phyloP scores from a whole-genome alignment of 2,797 vertebrate species.

The Limosa lapponica region DNA sequence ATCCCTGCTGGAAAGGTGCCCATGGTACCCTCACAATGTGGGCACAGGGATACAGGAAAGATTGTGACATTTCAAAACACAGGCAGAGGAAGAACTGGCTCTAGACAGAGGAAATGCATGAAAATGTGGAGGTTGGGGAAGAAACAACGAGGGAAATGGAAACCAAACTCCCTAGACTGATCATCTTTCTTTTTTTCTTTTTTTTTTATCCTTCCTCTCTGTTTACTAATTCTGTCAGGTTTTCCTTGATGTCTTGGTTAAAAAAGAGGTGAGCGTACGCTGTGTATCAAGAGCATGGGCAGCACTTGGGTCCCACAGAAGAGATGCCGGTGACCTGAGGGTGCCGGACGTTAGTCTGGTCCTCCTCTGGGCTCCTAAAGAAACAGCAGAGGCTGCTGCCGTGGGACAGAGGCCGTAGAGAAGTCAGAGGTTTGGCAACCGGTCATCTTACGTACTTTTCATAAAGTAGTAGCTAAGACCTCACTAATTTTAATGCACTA shows the following conservation, averaged over 20 bases:
- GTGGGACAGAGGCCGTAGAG: background rate
- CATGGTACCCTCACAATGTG: background rate
- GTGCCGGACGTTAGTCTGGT: rapidly evolving
- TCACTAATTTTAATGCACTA: background rate
- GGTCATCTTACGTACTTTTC: background rate
- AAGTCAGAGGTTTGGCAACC: background rate
- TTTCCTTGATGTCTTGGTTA: background rate
- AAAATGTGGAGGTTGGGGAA: background rate
- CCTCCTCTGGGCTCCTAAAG: background rate
- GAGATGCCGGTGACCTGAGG: rapidly evolving
- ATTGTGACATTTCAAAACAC: background rate
- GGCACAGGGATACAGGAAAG: slow-evolving; percentile 6
- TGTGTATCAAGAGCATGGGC: background rate
- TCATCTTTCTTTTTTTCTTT: background rate
- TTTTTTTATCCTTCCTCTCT: background rate
- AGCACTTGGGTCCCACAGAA: background rate
- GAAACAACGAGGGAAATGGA: background rate
- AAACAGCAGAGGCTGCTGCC: background rate
- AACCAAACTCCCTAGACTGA: background rate
- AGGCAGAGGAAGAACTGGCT: background rate
- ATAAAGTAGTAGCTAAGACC: background rate
- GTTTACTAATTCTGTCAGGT: background rate
- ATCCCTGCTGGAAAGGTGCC: slow-evolving; percentile 25
- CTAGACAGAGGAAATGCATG: background rate
- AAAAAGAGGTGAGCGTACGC: rapidly evolving